Percentiles rank a stretch among this genome's conserved stretches.
These are phyloP conservation scores for Lanius ludovicianus DNA, from an alignment of 2,113 vertebrate genomes.

Conservation along the genomic window DNA sequence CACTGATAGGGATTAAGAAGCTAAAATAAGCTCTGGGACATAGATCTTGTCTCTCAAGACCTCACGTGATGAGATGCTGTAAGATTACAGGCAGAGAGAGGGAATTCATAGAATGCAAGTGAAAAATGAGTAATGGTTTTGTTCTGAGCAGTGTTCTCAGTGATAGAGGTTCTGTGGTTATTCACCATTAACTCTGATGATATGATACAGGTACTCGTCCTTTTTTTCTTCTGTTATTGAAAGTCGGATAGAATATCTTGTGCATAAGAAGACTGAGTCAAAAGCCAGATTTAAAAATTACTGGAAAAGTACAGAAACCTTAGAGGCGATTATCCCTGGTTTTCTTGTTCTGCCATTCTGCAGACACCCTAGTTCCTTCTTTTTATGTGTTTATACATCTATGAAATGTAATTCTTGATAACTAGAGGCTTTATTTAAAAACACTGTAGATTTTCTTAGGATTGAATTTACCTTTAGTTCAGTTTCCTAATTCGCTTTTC, in stretches of 20 bases:
- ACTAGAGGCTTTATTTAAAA: background rate
- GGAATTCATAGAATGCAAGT: slow-evolving; percentile 8
- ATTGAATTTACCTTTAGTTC: background rate
- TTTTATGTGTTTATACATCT: background rate
- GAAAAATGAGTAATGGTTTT: slow-evolving; percentile 50
- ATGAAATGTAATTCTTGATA: background rate
- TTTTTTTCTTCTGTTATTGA: background rate
- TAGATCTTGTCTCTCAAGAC: slow-evolving; percentile 33
- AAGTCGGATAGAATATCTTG: background rate
- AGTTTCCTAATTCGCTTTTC: background rate
- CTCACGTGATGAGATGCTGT: background rate
- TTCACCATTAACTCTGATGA: background rate
- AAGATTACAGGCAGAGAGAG: background rate
- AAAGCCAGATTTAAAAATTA: background rate
- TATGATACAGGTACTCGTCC: background rate
- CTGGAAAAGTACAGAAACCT: background rate
- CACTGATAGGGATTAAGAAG: background rate
- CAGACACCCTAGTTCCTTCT: background rate
- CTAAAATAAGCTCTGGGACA: slow-evolving; percentile 39
- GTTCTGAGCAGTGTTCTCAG: slow-evolving; percentile 19
- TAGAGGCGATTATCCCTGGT: background rate
- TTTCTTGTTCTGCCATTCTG: background rate
- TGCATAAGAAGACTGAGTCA: background rate
- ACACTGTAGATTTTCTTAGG: background rate
- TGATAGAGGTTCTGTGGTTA: background rate